Percentiles rank a stretch among this genome's conserved stretches.
phyloP scores from a whole-genome alignment of 2,113 vertebrate genomes.

The Formicarius rufipectus region DNA sequence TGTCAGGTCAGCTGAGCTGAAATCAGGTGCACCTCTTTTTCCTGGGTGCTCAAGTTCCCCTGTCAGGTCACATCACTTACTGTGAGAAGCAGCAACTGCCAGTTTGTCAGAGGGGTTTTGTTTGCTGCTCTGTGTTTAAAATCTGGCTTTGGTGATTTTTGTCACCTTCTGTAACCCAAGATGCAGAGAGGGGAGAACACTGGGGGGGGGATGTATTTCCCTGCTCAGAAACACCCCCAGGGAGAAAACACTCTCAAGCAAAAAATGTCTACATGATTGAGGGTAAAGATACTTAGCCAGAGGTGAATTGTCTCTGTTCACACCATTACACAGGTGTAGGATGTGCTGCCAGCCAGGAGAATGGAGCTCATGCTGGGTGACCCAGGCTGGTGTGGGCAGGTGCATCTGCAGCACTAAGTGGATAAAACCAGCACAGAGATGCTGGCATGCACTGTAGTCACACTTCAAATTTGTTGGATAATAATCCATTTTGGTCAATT shows the following conservation, averaged over 20 bases:
- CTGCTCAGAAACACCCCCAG: background rate
- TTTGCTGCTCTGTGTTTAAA: background rate
- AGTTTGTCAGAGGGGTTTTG: background rate
- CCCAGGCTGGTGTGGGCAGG: background rate
- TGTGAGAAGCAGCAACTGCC: background rate
- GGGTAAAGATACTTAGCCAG: background rate
- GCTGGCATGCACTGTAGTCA: accelerated
- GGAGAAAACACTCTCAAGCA: background rate
- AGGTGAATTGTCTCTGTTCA: background rate
- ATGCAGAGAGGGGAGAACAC: background rate
- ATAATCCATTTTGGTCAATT: background rate
- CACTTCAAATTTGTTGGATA: background rate
- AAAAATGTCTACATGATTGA: background rate
- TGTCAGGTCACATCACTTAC: background rate
- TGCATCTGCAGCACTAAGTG: background rate
- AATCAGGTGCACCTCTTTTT: background rate
- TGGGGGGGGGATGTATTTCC: background rate
- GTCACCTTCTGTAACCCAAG: background rate
- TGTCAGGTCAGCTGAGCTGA: background rate
- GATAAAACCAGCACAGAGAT: background rate
- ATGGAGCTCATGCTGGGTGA: accelerated
- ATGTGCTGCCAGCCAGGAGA: background rate
- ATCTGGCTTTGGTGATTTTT: background rate
- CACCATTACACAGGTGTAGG: background rate
- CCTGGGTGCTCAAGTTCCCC: background rate